Evolutionary conservation across 2,888 invertebrate genomes (phyloP).

Genomic region (Helicoverpa assulta): DNA sequence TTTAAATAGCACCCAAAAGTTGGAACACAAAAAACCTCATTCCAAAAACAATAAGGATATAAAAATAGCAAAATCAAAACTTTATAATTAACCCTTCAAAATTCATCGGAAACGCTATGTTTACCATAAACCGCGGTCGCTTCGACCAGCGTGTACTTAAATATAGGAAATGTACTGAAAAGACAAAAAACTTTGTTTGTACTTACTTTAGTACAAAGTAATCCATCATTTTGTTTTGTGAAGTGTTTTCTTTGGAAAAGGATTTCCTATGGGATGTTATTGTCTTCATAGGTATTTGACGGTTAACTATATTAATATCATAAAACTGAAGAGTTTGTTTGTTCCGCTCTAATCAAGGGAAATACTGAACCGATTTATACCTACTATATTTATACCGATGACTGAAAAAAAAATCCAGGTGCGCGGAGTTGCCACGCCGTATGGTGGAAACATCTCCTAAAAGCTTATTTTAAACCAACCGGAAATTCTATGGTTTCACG

Average conservation of each 20-base stretch:
- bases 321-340: too few relatives aligned
- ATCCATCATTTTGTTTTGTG: conserved; percentile 34
- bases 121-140: conserved; percentile 39
- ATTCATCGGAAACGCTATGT: conserved; percentile 50
- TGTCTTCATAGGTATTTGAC: conserved; percentile 20
- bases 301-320: background rate
- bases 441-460: too few relatives aligned
- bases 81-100: conserved; percentile 56
- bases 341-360: too few relatives aligned
- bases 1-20: too few relatives aligned
- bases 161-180: conserved; percentile 58
- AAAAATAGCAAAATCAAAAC: conserved; percentile 37
- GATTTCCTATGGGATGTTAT: conserved; percentile 44
- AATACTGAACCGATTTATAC: too few relatives aligned
- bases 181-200: conserved; percentile 47
- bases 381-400: too few relatives aligned
- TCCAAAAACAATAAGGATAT: conserved; percentile 2
- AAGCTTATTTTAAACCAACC: too few relatives aligned
- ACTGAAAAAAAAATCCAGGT: too few relatives aligned
- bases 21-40: too few relatives aligned
- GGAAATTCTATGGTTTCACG: too few relatives aligned
- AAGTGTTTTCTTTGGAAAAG: conserved; percentile 23
- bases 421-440: too few relatives aligned
- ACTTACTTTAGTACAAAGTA: conserved; percentile 9
- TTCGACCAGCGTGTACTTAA: conserved; percentile 47